phyloP scores from a whole-genome alignment of 2,113 vertebrate genomes.

The Axis porcinus region DNA sequence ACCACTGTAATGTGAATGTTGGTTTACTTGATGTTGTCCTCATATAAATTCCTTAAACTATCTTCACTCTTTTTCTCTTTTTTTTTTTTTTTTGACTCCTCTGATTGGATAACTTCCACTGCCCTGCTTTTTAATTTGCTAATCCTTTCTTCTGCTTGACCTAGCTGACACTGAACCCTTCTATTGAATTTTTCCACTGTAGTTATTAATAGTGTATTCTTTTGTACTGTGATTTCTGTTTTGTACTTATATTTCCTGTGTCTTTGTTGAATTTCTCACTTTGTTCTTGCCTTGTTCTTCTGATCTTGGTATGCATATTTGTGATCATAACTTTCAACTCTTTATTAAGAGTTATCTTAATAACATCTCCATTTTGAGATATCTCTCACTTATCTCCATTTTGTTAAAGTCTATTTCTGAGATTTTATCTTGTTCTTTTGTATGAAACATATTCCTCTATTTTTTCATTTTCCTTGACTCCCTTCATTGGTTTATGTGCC shows the following conservation, averaged over 20 bases:
- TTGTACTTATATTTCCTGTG: not conserved
- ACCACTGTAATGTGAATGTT: not conserved
- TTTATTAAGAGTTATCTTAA: not conserved
- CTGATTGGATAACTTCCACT: not conserved
- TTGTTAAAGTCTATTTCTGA: not conserved
- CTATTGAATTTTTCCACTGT: not conserved
- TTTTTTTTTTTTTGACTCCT: not conserved
- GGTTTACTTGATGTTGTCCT: not conserved
- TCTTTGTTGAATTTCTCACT: not conserved
- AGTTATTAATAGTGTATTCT: not conserved
- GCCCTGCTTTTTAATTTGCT: not conserved
- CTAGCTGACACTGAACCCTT: not conserved
- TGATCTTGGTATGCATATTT: not conserved
- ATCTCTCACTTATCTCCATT: not conserved
- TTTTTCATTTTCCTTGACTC: not conserved
- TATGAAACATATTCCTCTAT: not conserved
- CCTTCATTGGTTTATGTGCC: not conserved
- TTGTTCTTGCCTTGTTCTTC: not conserved
- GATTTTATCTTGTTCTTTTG: not conserved
- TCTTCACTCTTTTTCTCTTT: not conserved
- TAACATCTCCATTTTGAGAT: not conserved
- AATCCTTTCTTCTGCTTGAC: not conserved
- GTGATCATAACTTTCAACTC: not conserved
- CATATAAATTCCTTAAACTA: not conserved
- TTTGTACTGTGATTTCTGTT: not conserved